Evolutionary conservation across 2,888 invertebrate species (phyloP).

Genomic region (Idaea straminata): DNA sequence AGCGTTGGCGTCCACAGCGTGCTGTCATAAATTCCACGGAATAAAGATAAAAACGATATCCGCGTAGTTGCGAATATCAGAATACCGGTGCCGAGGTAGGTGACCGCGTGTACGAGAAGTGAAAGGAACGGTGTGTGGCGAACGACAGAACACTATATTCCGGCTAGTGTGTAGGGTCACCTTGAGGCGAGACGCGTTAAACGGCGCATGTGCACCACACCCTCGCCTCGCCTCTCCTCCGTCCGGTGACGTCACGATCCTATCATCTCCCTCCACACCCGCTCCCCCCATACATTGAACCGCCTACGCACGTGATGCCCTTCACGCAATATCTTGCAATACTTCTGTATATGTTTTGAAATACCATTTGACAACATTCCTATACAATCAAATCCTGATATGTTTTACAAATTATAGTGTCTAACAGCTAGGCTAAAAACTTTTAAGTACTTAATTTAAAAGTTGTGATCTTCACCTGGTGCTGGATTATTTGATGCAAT

Average conservation of each 20-base stretch:
- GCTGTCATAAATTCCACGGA: conserved; percentile 67
- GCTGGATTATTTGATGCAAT: neutral
- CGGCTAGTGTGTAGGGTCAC: conserved; percentile 63
- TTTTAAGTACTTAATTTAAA: too few species aligned
- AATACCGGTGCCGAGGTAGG: conserved; percentile 59
- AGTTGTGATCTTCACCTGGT: neutral
- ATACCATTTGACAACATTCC: neutral
- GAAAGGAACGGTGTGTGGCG: conserved; percentile 64
- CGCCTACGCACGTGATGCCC: conserved; percentile 59
- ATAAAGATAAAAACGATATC: conserved; percentile 54
- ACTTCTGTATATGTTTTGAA: neutral
- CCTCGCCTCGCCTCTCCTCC: conserved; percentile 49
- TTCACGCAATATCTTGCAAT: conserved; percentile 52
- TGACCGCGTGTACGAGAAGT: conserved; percentile 50
- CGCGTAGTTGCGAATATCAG: conserved; percentile 66
- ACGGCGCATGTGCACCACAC: conserved; percentile 78
- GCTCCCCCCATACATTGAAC: conserved; percentile 22
- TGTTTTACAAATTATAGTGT: neutral
- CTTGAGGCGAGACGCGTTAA: conserved; percentile 59
- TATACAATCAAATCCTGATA: neutral
- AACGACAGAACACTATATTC: conserved; percentile 56
- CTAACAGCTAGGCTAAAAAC: neutral
- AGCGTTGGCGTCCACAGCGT: conserved; percentile 77
- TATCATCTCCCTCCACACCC: conserved; percentile 27
- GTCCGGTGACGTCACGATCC: conserved; percentile 56